Evolutionary conservation across 1,140 invertebrate species (phyloP).

Genomic region (Philopotamus ludificatus): DNA sequence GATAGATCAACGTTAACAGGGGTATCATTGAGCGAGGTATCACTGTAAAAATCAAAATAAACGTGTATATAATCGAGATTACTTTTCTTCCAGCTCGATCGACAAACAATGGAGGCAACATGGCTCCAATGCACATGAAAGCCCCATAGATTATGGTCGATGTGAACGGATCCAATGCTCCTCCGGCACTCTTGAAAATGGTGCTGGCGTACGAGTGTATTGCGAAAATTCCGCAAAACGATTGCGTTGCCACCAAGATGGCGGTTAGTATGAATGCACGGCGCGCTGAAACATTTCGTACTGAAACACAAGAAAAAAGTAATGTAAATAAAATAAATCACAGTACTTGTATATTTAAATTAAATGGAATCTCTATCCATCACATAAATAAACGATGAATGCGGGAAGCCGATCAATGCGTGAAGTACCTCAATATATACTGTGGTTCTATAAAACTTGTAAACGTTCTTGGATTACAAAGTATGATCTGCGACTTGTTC

Average conservation of each 20-base stretch:
- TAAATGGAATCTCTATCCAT: too few species aligned
- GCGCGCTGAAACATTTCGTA: slow-evolving; percentile 21
- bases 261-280: not conserved
- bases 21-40: not conserved
- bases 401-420: too few species aligned
- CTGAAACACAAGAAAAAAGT: slow-evolving; percentile 7
- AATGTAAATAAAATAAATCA: slow-evolving; percentile 11
- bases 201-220: slow-evolving; percentile 52
- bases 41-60: not conserved
- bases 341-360: not conserved
- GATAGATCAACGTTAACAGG: too few species aligned
- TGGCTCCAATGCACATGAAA: slow-evolving; percentile 53
- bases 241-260: slow-evolving; percentile 9
- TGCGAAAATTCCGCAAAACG: slow-evolving; percentile 35
- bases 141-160: slow-evolving; percentile 57
- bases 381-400: too few species aligned
- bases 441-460: too few species aligned
- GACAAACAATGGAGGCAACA: slow-evolving; percentile 55
- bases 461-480: too few species aligned
- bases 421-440: too few species aligned
- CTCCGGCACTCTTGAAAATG: slow-evolving; percentile 59
- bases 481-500: too few species aligned
- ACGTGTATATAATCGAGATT: not conserved
- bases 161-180: slow-evolving; percentile 49
- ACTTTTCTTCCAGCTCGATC: slow-evolving; percentile 59